Percentiles rank a stretch among this genome's conserved stretches.
These are phyloP conservation scores for Phyto melanocephala DNA, from an alignment of 2,888 invertebrate genomes.

Conservation along the genomic window DNA sequence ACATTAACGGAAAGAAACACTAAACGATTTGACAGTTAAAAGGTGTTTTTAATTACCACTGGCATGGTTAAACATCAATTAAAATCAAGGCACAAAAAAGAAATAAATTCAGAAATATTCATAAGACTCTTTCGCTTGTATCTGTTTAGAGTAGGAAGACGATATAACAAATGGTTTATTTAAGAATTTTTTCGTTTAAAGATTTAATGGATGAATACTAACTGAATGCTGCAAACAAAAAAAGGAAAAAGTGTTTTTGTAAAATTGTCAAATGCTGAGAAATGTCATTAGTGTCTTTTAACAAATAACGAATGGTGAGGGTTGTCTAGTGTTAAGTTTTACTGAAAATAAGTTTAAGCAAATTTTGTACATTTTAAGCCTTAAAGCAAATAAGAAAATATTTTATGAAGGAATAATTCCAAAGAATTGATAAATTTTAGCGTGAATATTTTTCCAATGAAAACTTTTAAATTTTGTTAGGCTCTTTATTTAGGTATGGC, in stretches of 20 bases:
- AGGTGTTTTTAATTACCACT: constrained; percentile 77
- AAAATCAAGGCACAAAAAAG: constrained; percentile 34
- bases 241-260: constrained; percentile 15
- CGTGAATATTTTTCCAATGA: not conserved
- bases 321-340: constrained; percentile 28
- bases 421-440: not conserved
- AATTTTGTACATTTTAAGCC: not conserved
- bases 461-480: too few species aligned
- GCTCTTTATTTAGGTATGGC: too few species aligned
- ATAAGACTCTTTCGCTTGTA: constrained; percentile 8
- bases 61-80: constrained; percentile 56
- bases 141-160: not conserved
- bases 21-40: constrained; percentile 70
- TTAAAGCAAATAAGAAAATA: not conserved
- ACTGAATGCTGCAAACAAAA: not conserved
- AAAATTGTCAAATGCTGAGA: constrained; percentile 17
- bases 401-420: not conserved
- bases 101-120: not conserved
- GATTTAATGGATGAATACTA: constrained; percentile 13
- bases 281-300: constrained; percentile 57
- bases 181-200: not conserved
- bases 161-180: constrained; percentile 45
- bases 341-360: too few species aligned
- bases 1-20: constrained; percentile 50
- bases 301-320: constrained; percentile 25